phyloP scores from a whole-genome alignment of 2,113 vertebrate species.

The Microcebus griseorufus region DNA sequence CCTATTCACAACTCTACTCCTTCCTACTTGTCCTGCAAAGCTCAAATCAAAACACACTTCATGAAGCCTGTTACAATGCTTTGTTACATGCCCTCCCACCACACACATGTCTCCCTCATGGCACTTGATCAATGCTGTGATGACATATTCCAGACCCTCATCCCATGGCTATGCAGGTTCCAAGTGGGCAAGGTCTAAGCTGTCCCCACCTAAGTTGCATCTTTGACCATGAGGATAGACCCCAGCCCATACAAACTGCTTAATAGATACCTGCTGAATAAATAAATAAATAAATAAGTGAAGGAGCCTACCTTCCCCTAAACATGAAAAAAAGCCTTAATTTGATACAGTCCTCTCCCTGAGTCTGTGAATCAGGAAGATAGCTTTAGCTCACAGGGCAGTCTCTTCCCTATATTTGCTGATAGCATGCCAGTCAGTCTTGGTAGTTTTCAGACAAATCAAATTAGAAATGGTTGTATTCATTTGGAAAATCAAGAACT shows the following conservation, averaged over 20 bases:
- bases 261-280: not conserved
- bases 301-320: not conserved
- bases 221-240: not conserved
- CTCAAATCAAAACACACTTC: not conserved
- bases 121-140: too few species aligned
- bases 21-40: not conserved
- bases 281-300: not conserved
- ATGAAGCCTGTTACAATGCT: not conserved
- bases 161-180: not conserved
- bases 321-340: not conserved
- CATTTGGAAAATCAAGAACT: conserved; percentile 71
- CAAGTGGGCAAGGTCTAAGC: not conserved
- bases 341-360: not conserved
- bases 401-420: not conserved
- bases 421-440: not conserved
- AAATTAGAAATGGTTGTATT: conserved; percentile 72
- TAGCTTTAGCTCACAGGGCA: not conserved
- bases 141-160: not conserved
- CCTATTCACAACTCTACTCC: not conserved
- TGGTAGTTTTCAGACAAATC: conserved; percentile 60
- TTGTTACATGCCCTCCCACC: not conserved
- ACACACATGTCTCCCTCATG: too few species aligned
- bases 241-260: not conserved
- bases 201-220: not conserved
- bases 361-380: not conserved